Evolutionary conservation across 2,113 vertebrate species (phyloP), one percentile per base, ranked within the genome.

Genomic region (Lagopus muta): DNA sequence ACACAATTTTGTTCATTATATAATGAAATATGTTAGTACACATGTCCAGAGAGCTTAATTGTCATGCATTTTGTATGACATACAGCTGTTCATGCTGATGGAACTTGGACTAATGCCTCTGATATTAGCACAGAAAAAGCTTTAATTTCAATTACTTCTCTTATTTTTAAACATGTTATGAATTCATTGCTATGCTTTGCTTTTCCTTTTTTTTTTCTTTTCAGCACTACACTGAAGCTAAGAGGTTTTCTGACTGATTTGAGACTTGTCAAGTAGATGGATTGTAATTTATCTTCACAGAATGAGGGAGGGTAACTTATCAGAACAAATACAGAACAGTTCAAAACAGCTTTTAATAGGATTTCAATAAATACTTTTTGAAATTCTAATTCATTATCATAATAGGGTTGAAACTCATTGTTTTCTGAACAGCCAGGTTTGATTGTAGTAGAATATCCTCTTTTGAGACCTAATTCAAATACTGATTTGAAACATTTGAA

Each of bases 61-160:
- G 1, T 78, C 42, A 40, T 54, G 11, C 47, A 82, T 77, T 58
- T 65, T 88, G n/a, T 86, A 27, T 76, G 34, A 70, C 66, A 19
- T 62, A 36, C 38, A 66, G n/a, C 72, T 92, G 36, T 89, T 95
- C 55, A 15, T 70, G 18, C 40, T 88, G 75, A 54, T 77, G 50
- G 15, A 7, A 32, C 83, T 91, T 86, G 82, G 85, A 73, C 65
- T 84, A 57, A 64, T 60, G 87, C 61, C 65, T 92, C 38, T 69
- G 43, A 72, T 86, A 72, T 42, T 86, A 78, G 34, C 42, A 66
- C 17, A 83, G 43, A 83, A 88, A 91, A 89, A 76, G 50, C 66
- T 87, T 87, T 93, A 21, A 91, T 82, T 95, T 92, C 22, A 80
- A 24, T 77, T 79, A 62, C 13, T 79, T 76, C 43, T 62, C 42